Evolutionary conservation across 1,140 invertebrate species (phyloP).

Genomic region (Marisa cornuarietis): DNA sequence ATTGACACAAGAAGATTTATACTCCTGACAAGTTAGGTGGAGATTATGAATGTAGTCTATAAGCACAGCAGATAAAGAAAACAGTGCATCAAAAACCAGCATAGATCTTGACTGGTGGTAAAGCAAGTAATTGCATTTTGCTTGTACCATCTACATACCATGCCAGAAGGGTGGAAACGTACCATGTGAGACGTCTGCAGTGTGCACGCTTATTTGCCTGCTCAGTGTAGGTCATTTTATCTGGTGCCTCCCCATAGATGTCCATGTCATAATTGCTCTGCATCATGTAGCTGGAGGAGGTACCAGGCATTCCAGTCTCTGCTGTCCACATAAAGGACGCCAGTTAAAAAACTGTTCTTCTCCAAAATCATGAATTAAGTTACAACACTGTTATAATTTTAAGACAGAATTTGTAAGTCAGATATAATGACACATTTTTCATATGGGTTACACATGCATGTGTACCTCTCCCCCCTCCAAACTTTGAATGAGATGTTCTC

Average conservation of each 20-base stretch:
- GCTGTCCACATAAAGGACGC: neutral
- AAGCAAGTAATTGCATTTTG: neutral
- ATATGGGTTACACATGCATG: too few species aligned
- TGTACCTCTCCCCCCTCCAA: too few species aligned
- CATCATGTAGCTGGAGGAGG: slow-evolving; percentile 59
- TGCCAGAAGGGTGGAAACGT: slow-evolving; percentile 34
- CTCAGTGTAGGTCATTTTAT: slow-evolving; percentile 80
- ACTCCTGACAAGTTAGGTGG: too few species aligned
- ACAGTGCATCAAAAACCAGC: too few species aligned
- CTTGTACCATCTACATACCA: neutral
- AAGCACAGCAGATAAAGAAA: neutral
- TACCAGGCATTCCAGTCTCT: slow-evolving; percentile 58
- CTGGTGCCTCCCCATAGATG: slow-evolving; percentile 69
- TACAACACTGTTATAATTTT: neutral
- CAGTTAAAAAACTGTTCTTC: neutral
- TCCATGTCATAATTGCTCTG: slow-evolving; percentile 64
- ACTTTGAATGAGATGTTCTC: too few species aligned
- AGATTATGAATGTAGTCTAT: neutral
- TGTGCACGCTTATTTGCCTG: slow-evolving; percentile 82
- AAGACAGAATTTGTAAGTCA: neutral
- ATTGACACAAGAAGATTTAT: too few species aligned
- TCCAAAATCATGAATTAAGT: too few species aligned
- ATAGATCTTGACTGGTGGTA: neutral
- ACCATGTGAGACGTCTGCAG: slow-evolving; percentile 78
- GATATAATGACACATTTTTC: too few species aligned